Evolutionary conservation across 2,888 invertebrate genomes (phyloP).

Genomic region (Pseudococcus viburni): DNA sequence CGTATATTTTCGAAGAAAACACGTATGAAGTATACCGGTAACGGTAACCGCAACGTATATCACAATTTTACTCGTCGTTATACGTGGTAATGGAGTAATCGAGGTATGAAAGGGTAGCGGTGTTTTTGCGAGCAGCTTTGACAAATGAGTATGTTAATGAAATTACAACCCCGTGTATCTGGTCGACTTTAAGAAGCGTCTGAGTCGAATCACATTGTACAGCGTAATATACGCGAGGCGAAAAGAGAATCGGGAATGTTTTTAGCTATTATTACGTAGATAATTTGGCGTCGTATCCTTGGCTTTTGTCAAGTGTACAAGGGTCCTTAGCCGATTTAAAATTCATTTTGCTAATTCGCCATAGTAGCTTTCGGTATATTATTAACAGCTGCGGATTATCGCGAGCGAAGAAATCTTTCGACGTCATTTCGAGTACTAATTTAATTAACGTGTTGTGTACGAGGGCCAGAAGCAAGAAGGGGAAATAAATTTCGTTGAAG

Average conservation of each 20-base stretch:
- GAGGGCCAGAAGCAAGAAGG: not conserved
- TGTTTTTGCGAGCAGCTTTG: slow-evolving; percentile 4
- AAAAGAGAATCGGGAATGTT: slow-evolving; percentile 11
- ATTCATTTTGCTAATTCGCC: slow-evolving; percentile 11
- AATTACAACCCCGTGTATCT: not conserved
- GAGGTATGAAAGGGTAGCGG: not conserved
- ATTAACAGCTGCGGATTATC: not conserved
- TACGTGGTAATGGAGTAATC: not conserved
- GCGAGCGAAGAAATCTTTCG: not conserved
- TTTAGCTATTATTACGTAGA: not conserved
- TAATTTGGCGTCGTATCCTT: not conserved
- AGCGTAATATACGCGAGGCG: not conserved
- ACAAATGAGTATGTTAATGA: slow-evolving; percentile 27
- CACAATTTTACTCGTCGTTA: not conserved
- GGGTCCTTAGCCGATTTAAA: not conserved
- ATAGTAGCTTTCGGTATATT: not conserved
- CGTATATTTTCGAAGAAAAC: not conserved
- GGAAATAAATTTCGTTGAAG: not conserved
- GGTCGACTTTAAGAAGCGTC: not conserved
- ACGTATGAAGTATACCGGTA: not conserved
- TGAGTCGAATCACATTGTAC: not conserved
- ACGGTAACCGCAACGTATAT: not conserved
- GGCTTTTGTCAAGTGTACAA: not conserved
- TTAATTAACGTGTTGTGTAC: not conserved
- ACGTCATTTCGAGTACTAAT: slow-evolving; percentile 17